Conservation (phyloP, 2,113 vertebrate species). For the Clarias gariepinus region DNA sequence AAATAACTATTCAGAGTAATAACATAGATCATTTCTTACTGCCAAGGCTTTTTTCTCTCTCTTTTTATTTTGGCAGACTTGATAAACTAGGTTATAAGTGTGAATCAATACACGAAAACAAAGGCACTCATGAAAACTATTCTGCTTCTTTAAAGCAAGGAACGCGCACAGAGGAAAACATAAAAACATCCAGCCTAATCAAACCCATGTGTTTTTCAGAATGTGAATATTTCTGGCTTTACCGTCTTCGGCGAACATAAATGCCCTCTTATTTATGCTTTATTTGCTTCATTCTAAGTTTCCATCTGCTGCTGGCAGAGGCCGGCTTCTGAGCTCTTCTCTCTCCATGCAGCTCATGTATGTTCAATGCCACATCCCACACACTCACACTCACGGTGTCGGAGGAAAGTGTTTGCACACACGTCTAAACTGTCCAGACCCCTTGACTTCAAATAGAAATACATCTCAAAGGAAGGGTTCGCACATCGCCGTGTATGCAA, state of each 20-base stretch:
- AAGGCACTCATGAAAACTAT: not conserved
- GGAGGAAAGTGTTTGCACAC: slow-evolving; percentile 16
- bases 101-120: not conserved
- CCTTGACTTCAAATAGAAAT: not conserved
- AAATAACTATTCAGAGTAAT: not conserved
- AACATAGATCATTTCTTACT: not conserved
- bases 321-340: not conserved
- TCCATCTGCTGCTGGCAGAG: slow-evolving; percentile 25
- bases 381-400: slow-evolving; percentile 10
- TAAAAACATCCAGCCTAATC: not conserved
- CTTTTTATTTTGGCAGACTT: not conserved
- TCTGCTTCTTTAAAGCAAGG: not conserved
- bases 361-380: slow-evolving; percentile 32
- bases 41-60: not conserved
- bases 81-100: not conserved
- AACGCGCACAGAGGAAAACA: not conserved
- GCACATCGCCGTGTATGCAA: not conserved
- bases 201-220: not conserved
- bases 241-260: not conserved
- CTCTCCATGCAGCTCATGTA: slow-evolving; percentile 5
- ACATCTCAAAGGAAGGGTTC: not conserved
- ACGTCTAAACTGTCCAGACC: slow-evolving; percentile 24
- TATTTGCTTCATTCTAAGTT: slow-evolving; percentile 13
- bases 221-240: not conserved
- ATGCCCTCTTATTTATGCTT: slow-evolving; percentile 19